Percentiles rank a stretch among this genome's conserved stretches.
Evolutionary conservation across 2,797 vertebrate species (phyloP).

Genomic region (Rhincodon typus): DNA sequence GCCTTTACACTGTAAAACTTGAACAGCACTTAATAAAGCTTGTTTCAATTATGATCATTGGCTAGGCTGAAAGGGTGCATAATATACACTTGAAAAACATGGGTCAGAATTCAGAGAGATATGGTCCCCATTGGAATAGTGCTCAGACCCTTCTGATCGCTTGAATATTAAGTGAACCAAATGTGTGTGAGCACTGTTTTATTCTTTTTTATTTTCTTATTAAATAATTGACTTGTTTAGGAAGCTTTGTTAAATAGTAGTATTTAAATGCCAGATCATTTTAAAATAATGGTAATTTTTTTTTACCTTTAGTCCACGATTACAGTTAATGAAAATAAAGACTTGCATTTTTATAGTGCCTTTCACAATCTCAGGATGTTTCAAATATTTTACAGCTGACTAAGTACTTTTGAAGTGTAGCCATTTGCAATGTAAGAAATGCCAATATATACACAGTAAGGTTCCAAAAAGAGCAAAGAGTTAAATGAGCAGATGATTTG

Average conservation of each 20-base stretch:
- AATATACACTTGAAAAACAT: not conserved
- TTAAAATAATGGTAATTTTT: not conserved
- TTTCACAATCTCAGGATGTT: too few relatives aligned
- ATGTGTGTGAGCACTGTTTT: not conserved
- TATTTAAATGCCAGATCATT: not conserved
- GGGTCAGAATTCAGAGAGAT: slow-evolving; percentile 18
- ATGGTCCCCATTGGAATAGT: not conserved
- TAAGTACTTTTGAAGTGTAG: not conserved
- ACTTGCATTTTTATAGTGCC: not conserved
- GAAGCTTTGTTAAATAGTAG: not conserved
- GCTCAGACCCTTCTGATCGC: not conserved
- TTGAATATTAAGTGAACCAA: not conserved
- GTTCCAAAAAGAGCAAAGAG: not conserved
- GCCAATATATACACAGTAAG: not conserved
- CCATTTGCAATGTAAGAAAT: not conserved
- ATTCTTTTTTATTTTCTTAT: not conserved
- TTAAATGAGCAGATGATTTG: not conserved
- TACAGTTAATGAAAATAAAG: not conserved
- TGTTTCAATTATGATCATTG: slow-evolving; percentile 28
- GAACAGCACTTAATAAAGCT: slow-evolving; percentile 32
- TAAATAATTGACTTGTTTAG: not conserved
- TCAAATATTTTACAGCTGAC: not conserved
- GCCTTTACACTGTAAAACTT: slow-evolving; percentile 14
- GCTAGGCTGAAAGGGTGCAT: not conserved
- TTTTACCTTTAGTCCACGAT: not conserved